Evolutionary conservation across 2,797 vertebrate species (phyloP).

Genomic region (Labeo calbasu): DNA sequence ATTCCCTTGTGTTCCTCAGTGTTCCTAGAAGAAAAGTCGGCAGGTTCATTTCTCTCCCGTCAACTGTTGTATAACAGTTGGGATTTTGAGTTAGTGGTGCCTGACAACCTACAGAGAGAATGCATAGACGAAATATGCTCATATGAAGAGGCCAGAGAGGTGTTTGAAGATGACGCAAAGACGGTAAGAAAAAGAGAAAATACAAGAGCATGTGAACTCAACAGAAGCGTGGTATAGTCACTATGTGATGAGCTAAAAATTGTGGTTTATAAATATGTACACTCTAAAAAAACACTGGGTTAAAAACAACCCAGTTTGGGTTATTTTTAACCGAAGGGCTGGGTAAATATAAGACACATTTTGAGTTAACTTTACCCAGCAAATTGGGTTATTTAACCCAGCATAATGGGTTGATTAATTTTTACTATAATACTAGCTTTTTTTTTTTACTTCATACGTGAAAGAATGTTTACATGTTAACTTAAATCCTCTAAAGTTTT

Average conservation of each 20-base stretch:
- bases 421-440: no score
- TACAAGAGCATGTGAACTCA: not conserved
- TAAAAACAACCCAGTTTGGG: no score
- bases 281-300: no score
- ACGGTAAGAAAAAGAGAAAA: conserved; percentile 71
- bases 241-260: not conserved
- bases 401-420: not conserved
- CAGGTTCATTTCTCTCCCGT: conserved; percentile 81
- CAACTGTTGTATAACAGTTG: conserved; percentile 85
- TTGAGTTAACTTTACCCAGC: not conserved
- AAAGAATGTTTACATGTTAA: no score
- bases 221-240: not conserved
- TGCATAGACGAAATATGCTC: conserved; percentile 84
- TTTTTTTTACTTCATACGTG: not conserved
- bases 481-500: no score
- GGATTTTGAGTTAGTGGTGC: conserved; percentile 85
- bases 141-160: conserved; percentile 87
- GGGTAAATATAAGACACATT: not conserved
- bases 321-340: not conserved
- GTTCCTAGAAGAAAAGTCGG: conserved; percentile 74
- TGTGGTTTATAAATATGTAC: no score
- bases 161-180: conserved; percentile 77
- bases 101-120: conserved; percentile 81
- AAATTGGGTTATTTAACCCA: not conserved
- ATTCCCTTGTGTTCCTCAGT: conserved; percentile 60